phyloP scores from a whole-genome alignment of 2,113 vertebrate species.

The Chaetodon trifascialis region DNA sequence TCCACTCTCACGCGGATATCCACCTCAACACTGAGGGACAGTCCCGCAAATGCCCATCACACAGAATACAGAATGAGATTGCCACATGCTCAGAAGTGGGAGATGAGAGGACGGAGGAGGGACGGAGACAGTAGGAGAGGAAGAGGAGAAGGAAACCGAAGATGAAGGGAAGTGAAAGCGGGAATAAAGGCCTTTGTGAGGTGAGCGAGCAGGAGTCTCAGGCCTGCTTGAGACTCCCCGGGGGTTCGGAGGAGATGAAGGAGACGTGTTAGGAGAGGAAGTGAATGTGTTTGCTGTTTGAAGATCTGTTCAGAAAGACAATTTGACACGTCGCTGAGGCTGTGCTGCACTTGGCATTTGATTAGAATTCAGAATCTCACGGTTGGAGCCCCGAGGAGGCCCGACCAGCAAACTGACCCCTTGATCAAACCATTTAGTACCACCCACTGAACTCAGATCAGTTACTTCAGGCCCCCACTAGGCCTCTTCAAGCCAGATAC shows the following conservation, averaged over 20 bases:
- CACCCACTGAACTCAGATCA: constrained; percentile 71
- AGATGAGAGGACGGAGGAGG: constrained; percentile 42
- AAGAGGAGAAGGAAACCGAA: constrained; percentile 37
- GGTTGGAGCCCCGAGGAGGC: background rate
- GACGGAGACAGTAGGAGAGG: constrained; percentile 36
- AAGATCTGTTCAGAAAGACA: constrained; percentile 55
- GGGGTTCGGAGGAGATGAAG: constrained; percentile 54
- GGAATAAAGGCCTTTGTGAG: constrained; percentile 41
- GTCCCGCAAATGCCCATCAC: constrained; percentile 26
- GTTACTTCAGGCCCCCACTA: constrained; percentile 66
- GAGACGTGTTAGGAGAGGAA: constrained; percentile 37
- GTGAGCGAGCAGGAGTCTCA: background rate
- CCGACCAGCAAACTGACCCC: constrained; percentile 42
- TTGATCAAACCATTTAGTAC: constrained; percentile 62
- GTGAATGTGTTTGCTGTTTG: constrained; percentile 53
- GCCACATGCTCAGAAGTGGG: constrained; percentile 45
- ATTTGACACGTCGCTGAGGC: constrained; percentile 44
- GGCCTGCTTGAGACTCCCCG: constrained; percentile 29
- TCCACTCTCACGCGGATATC: constrained; percentile 44
- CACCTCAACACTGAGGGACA: constrained; percentile 21
- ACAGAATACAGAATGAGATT: constrained; percentile 45
- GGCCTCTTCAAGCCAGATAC: constrained; percentile 52
- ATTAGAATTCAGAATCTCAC: constrained; percentile 48
- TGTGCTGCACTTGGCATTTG: constrained; percentile 54
- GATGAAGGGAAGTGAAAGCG: constrained; percentile 41